phyloP scores from a whole-genome alignment of 2,888 invertebrate species.

The Perizoma flavofasciatum region DNA sequence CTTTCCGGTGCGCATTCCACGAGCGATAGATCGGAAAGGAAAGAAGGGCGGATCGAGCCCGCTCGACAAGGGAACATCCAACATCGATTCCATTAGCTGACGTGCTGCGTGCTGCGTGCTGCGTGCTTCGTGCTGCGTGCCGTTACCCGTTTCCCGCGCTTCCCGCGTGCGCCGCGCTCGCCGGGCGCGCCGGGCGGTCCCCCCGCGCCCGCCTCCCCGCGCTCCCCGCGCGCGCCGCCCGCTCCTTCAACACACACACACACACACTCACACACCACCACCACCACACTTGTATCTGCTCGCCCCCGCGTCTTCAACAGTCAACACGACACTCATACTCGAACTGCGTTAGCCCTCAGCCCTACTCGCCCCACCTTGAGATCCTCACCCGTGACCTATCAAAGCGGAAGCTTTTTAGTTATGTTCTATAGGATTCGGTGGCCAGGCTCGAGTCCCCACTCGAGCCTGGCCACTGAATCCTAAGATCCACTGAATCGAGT shows the following conservation, averaged over 20 bases:
- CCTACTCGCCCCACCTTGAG: too few species aligned
- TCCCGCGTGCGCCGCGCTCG: slow-evolving; percentile 95
- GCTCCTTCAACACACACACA: slow-evolving; percentile 74
- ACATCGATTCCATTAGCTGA: background rate
- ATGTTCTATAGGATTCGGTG: too few species aligned
- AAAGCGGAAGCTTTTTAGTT: too few species aligned
- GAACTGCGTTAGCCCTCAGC: too few species aligned
- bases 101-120: slow-evolving; percentile 9
- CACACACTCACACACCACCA: too few species aligned
- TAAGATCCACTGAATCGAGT: too few species aligned
- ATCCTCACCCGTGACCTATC: too few species aligned
- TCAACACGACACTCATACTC: too few species aligned
- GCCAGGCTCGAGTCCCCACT: too few species aligned
- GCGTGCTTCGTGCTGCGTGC: slow-evolving; percentile 23
- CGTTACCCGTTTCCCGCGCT: slow-evolving; percentile 96
- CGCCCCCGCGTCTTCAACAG: too few species aligned
- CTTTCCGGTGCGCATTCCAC: slow-evolving; percentile 33
- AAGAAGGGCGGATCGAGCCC: slow-evolving; percentile 25
- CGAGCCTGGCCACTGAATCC: too few species aligned
- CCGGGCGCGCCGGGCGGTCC: slow-evolving; percentile 91
- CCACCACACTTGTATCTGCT: too few species aligned
- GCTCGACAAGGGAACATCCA: background rate
- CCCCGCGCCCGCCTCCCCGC: slow-evolving; percentile 90
- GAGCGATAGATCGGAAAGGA: slow-evolving; percentile 31
- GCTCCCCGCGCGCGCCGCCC: slow-evolving; percentile 89